Percentiles rank a stretch among this genome's conserved stretches.
Conservation (phyloP, 2,888 invertebrate species). For the Nomada ferruginata region DNA sequence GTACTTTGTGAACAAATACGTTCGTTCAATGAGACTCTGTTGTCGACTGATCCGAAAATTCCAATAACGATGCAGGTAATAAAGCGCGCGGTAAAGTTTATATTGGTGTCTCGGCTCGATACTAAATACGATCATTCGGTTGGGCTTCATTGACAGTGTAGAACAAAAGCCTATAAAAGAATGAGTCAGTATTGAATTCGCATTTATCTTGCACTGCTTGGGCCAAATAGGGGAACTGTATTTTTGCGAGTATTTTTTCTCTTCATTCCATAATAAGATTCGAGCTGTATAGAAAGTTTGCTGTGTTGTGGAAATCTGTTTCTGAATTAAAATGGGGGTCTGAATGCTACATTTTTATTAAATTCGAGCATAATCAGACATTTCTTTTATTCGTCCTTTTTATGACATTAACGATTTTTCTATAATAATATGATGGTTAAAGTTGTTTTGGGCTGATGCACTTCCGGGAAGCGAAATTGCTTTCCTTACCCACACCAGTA, state of each 20-base stretch:
- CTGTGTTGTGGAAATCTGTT: too few species aligned
- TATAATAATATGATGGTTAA: too few species aligned
- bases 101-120: not conserved
- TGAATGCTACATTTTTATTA: too few species aligned
- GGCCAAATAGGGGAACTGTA: not conserved
- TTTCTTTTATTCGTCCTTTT: too few species aligned
- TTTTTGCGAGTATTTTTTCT: not conserved
- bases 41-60: not conserved
- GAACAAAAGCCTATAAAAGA: constrained; percentile 22
- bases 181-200: constrained; percentile 12
- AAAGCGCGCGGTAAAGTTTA: not conserved
- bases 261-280: not conserved
- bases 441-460: too few species aligned
- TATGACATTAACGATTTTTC: too few species aligned
- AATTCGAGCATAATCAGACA: too few species aligned
- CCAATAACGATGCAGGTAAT: not conserved
- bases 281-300: not conserved
- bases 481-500: too few species aligned
- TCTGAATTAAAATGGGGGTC: too few species aligned
- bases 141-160: constrained; percentile 5
- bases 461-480: too few species aligned
- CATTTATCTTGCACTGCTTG: not conserved
- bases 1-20: not conserved
- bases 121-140: constrained; percentile 8
- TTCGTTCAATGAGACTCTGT: not conserved